A percentile compares a stretch with the other conserved stretches of the same genome.
phyloP scores from a whole-genome alignment of 2,888 invertebrate species.

The Rotaria magnacalcarata region DNA sequence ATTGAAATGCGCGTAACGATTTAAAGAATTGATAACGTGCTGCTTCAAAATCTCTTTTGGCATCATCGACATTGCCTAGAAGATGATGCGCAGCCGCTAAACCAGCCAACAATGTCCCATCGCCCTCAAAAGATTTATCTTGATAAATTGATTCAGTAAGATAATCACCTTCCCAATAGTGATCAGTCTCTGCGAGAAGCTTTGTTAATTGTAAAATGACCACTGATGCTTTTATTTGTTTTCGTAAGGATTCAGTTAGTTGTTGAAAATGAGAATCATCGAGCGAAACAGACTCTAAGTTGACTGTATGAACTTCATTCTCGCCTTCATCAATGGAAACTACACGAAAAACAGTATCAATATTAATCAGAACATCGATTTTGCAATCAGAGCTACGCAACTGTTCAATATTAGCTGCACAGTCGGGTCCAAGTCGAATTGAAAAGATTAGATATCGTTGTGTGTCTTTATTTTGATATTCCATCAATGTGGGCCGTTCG shows the following conservation, averaged over 20 bases:
- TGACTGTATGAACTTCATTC: not conserved
- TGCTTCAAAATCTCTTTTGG: not conserved
- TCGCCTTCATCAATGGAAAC: not conserved
- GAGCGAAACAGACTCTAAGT: not conserved
- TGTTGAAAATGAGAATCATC: not conserved
- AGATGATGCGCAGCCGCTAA: constrained; percentile 3
- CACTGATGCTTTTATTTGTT: not conserved
- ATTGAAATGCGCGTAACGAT: not conserved
- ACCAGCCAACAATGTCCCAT: not conserved
- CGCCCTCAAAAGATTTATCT: not conserved
- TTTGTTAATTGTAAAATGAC: not conserved
- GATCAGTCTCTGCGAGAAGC: not conserved
- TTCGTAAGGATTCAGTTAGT: not conserved
- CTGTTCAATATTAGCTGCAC: not conserved
- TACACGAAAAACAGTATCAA: not conserved
- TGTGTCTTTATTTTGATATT: not conserved
- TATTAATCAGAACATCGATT: not conserved
- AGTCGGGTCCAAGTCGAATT: not conserved
- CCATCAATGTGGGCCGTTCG: not conserved
- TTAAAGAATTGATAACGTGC: constrained; percentile 6
- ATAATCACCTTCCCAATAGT: not conserved
- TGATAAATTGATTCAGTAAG: not conserved
- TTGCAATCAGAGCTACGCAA: not conserved
- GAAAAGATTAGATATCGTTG: not conserved
- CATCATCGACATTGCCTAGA: not conserved